These are phyloP conservation scores for Ips nitidus DNA, from an alignment of 1,140 invertebrate species.

Conservation along the genomic window DNA sequence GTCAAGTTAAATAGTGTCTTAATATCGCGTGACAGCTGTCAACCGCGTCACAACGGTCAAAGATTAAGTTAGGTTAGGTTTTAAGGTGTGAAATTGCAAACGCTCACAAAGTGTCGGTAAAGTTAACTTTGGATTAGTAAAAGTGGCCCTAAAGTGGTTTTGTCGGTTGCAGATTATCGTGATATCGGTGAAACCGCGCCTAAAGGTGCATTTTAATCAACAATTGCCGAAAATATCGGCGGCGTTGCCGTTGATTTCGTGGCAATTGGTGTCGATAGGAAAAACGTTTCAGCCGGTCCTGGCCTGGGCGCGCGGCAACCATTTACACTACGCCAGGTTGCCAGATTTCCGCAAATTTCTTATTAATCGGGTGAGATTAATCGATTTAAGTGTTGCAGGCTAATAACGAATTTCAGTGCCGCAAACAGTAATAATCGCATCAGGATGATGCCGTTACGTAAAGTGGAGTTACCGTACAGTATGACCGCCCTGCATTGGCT, in stretches of 20 bases:
- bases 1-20: too few species aligned
- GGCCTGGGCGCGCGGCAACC: conserved; percentile 79
- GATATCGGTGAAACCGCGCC: conserved; percentile 77
- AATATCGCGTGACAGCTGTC: too few species aligned
- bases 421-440: conserved; percentile 54
- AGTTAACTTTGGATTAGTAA: neutral
- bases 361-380: neutral
- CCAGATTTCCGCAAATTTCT: conserved; percentile 50
- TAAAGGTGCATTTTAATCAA: conserved; percentile 56
- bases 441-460: conserved; percentile 65
- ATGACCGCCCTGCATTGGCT: conserved; percentile 84
- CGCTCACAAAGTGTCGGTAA: neutral
- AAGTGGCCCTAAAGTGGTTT: neutral
- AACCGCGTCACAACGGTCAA: too few species aligned
- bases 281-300: conserved; percentile 78
- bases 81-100: neutral
- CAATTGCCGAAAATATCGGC: conserved; percentile 61
- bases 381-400: conserved; percentile 3
- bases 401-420: conserved; percentile 33
- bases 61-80: neutral
- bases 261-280: conserved; percentile 86
- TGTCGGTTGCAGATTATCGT: conserved; percentile 55
- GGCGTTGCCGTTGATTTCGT: conserved; percentile 83
- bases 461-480: conserved; percentile 67
- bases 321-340: conserved; percentile 77